A percentile compares a stretch with the other conserved stretches of the same genome.
Evolutionary conservation across 2,797 vertebrate genomes (phyloP).

Genomic region (Mormyrus hasselquistii): DNA sequence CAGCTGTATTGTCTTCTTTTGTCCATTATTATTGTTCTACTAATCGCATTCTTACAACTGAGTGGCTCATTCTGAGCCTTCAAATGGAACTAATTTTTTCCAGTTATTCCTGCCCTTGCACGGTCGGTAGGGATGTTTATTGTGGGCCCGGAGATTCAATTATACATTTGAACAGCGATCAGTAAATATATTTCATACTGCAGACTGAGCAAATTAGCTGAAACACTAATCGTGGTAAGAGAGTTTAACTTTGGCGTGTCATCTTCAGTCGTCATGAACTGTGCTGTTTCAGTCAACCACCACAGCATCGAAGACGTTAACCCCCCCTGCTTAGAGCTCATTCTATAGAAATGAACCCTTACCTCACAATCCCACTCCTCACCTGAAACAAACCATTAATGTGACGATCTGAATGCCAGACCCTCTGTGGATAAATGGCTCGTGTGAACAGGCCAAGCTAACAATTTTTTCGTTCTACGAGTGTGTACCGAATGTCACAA

Average conservation of each 20-base stretch:
- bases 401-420: background rate
- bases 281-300: background rate
- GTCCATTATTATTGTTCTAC: background rate
- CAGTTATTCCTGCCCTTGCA: background rate
- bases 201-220: background rate
- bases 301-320: background rate
- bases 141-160: background rate
- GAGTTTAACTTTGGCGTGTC: background rate
- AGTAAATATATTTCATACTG: background rate
- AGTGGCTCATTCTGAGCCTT: background rate
- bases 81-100: background rate
- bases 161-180: background rate
- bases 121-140: background rate
- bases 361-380: constrained; percentile 37
- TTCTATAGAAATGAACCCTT: constrained; percentile 58
- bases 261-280: background rate
- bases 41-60: constrained; percentile 7
- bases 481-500: background rate
- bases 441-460: background rate
- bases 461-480: background rate
- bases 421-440: background rate
- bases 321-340: constrained; percentile 28
- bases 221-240: background rate
- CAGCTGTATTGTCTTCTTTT: background rate
- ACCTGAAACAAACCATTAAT: background rate